phyloP scores from a whole-genome alignment of 2,797 vertebrate genomes.

The Parambassis ranga region DNA sequence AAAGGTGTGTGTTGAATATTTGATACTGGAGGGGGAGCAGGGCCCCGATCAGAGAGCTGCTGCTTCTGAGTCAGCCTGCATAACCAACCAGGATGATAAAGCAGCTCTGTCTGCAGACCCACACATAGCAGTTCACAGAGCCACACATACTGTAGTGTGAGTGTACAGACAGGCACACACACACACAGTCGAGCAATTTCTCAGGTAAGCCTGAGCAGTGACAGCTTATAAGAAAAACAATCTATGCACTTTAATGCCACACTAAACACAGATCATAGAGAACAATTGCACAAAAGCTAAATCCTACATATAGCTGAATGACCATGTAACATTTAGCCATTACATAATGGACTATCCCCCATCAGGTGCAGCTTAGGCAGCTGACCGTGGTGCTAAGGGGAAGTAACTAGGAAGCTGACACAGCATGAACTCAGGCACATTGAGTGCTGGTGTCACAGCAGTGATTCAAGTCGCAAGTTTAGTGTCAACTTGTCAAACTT shows the following conservation, averaged over 20 bases:
- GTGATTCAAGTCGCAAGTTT: constrained; percentile 7
- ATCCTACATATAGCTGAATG: no score
- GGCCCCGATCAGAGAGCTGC: constrained; percentile 37
- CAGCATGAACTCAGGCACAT: constrained; percentile 1
- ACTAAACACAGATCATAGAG: neutral
- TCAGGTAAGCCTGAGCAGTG: neutral
- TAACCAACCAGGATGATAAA: constrained; percentile 50
- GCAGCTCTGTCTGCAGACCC: constrained; percentile 36
- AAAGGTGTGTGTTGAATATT: constrained; percentile 71
- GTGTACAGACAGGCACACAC: constrained; percentile 2
- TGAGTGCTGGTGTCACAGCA: neutral
- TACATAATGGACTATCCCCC: neutral
- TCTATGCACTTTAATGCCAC: neutral
- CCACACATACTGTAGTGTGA: neutral
- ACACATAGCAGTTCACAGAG: neutral
- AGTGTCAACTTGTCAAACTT: neutral
- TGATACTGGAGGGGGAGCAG: constrained; percentile 58
- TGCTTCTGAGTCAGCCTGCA: constrained; percentile 53
- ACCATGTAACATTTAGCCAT: no score
- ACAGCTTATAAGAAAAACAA: neutral
- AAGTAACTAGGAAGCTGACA: constrained; percentile 8
- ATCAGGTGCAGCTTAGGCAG: neutral
- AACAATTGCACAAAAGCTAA: no score
- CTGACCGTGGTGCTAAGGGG: constrained; percentile 16
- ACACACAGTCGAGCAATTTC: neutral